Evolutionary conservation across 2,113 vertebrate species (phyloP), one percentile per base, ranked within the genome.

Genomic region (Platichthys flesus): DNA sequence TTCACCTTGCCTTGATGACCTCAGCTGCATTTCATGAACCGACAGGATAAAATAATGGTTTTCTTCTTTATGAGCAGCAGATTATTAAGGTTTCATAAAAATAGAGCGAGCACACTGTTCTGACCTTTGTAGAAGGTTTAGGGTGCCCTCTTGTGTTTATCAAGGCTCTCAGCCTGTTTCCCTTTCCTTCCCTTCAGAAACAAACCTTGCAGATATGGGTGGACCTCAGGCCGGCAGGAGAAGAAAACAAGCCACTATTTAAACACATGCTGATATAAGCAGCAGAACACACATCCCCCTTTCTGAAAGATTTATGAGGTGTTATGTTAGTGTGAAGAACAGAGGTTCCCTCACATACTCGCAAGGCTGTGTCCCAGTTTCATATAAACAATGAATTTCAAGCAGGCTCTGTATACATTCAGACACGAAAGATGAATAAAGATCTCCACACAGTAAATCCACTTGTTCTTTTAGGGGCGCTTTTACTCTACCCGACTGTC

Each of bases 61-160:
- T 10, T 3, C 13, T 42, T 42, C 35, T 37, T 37, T 9, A 9
- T 51, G 16, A 51, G 47, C 47, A 51, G 16, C 70, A 67, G 70
- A 54, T 59, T 52, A 81, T 74, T 24, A 47, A 3, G 0, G 6
- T 60, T 3, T 35, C 10, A n/a, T 3, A 67, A 23, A 31, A 51
- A 62, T 61, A 28, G 24, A 67, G 40, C 40, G 2, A 2, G 1
- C 40, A 42, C 1, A 42, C 40, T 13, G 20, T 60, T 15, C 28
- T 62, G n/a, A 59, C 26, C 15, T 4, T 21, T 49, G 4, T 2
- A 9, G 21, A 68, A 73, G 70, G 68, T 37, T 51, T 18, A 70
- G 31, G 62, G 49, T 2, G 82, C 73, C 82, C 77, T 63, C 85
- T 87, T 59, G 79, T 87, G 85, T 73, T 72, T 37, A 62, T 0